A percentile compares a stretch with the other conserved stretches of the same genome.
These are phyloP conservation scores for Cinara cedri DNA, from an alignment of 2,888 invertebrate species.

Conservation along the genomic window DNA sequence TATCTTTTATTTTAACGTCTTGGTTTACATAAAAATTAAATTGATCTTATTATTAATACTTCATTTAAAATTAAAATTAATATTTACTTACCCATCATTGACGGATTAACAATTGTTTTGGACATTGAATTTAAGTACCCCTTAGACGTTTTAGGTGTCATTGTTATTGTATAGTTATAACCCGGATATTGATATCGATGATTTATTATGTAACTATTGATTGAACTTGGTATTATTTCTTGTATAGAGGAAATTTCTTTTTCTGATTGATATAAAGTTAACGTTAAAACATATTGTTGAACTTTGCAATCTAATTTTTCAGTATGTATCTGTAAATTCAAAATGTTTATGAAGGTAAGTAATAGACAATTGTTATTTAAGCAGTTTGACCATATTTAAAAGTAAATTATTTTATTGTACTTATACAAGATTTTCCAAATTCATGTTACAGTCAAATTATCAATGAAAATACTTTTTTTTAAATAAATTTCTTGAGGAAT, in stretches of 20 bases:
- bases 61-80: background rate
- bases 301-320: background rate
- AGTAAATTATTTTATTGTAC: too few relatives aligned
- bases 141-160: conserved; percentile 2
- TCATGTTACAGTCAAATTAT: too few relatives aligned
- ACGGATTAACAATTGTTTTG: background rate
- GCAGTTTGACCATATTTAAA: too few relatives aligned
- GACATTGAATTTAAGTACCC: background rate
- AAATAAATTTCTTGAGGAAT: too few relatives aligned
- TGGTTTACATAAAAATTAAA: background rate
- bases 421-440: too few relatives aligned
- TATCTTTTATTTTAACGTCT: background rate
- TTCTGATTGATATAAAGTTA: background rate
- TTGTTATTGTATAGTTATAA: background rate
- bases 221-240: background rate
- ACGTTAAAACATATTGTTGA: background rate
- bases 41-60: background rate
- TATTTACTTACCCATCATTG: background rate
- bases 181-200: background rate
- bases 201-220: background rate
- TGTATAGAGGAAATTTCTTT: background rate
- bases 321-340: conserved; percentile 1
- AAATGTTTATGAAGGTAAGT: too few relatives aligned
- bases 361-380: too few relatives aligned
- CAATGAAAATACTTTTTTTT: too few relatives aligned